Conservation (phyloP, 2,888 invertebrate genomes). For the Ceratothoa steindachneri region DNA sequence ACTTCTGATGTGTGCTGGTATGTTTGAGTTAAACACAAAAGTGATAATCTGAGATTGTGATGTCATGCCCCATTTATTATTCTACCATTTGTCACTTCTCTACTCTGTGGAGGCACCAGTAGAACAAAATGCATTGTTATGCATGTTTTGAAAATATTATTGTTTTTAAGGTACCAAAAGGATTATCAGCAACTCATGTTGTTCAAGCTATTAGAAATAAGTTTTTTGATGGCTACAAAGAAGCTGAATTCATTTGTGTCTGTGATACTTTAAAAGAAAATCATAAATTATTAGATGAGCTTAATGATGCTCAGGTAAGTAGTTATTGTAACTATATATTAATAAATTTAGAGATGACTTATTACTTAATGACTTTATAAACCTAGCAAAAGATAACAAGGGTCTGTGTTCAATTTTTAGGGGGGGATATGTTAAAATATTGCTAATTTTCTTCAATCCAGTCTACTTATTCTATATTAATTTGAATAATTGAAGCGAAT, state of each 20-base stretch:
- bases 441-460: slow-evolving; percentile 17
- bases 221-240: slow-evolving; percentile 70
- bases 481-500: too few relatives aligned
- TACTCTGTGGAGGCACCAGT: too few relatives aligned
- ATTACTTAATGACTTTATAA: neutral
- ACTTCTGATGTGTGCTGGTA: too few relatives aligned
- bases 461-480: too few relatives aligned
- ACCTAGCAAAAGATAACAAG: too few relatives aligned
- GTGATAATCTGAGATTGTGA: too few relatives aligned
- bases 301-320: slow-evolving; percentile 75
- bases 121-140: too few relatives aligned
- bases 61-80: too few relatives aligned
- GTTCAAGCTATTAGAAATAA: slow-evolving; percentile 68
- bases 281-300: slow-evolving; percentile 69
- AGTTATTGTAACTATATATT: neutral
- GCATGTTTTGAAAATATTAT: too few relatives aligned
- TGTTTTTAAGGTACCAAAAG: slow-evolving; percentile 65
- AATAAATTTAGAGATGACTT: neutral
- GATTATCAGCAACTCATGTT: slow-evolving; percentile 72
- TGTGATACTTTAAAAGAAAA: slow-evolving; percentile 82
- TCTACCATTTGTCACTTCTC: too few relatives aligned
- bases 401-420: too few relatives aligned
- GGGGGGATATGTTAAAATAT: neutral
- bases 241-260: slow-evolving; percentile 83
- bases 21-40: too few relatives aligned